Conservation (phyloP, 2,888 invertebrate species). For the Caenorhabditis sp. region DNA sequence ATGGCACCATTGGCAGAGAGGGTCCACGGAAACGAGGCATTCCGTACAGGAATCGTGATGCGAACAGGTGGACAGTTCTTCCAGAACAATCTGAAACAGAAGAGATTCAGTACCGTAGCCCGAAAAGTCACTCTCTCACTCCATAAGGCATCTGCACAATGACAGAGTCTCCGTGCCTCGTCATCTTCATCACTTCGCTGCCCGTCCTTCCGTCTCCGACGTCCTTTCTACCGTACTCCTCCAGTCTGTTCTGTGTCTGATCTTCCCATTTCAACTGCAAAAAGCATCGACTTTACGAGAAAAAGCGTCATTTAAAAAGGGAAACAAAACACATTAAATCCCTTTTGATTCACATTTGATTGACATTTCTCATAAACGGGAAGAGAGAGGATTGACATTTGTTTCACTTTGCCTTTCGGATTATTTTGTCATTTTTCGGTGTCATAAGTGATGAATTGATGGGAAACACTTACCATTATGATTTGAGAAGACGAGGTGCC, state of each 20-base stretch:
- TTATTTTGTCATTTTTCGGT: conserved; percentile 9
- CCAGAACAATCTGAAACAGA: conserved; percentile 77
- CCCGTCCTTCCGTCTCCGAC: conserved; percentile 48
- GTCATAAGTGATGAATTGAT: too few species aligned
- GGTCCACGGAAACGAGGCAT: conserved; percentile 80
- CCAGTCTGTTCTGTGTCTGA: conserved; percentile 12
- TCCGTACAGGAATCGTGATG: conserved; percentile 77
- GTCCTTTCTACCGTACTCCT: conserved; percentile 59
- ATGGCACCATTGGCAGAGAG: conserved; percentile 81
- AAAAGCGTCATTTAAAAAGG: not conserved
- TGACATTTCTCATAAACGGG: conserved; percentile 11
- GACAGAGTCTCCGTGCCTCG: conserved; percentile 22
- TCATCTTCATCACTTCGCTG: conserved; percentile 40
- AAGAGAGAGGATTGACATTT: conserved; percentile 13
- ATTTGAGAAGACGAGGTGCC: conserved; percentile 50
- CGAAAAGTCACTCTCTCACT: not conserved
- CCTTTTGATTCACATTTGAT: conserved; percentile 12
- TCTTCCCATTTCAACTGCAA: conserved; percentile 60
- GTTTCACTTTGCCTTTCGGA: conserved; percentile 28
- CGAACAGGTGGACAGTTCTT: conserved; percentile 78
- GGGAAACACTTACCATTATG: conserved; percentile 51
- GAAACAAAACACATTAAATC: conserved; percentile 3
- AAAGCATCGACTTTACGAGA: not conserved
- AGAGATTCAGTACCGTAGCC: not conserved
- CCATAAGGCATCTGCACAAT: conserved; percentile 51